Evolutionary conservation across 2,888 invertebrate genomes (phyloP).

Genomic region (Drosophila colorata): DNA sequence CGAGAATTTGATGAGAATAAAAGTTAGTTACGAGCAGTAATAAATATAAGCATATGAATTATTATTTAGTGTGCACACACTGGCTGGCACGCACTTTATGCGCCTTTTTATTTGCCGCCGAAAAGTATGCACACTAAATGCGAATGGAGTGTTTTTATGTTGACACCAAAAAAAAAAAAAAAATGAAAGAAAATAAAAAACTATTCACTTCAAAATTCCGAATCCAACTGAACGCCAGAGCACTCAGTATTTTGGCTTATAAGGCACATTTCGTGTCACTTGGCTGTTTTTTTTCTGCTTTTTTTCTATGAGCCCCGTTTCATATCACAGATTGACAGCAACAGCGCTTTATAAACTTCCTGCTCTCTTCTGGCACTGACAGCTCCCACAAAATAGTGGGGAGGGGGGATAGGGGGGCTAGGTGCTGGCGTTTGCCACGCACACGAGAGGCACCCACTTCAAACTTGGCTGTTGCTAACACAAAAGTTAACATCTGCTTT

Average conservation of each 20-base stretch:
- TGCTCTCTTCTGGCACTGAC: conserved; percentile 59
- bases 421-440: conserved; percentile 69
- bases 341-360: conserved; percentile 44
- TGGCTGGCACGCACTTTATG: conserved; percentile 45
- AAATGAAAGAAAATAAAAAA: conserved; percentile 19
- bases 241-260: conserved; percentile 67
- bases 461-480: conserved; percentile 78
- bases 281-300: conserved; percentile 39
- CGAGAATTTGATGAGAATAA: background rate
- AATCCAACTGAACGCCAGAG: conserved; percentile 69
- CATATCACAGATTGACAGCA: conserved; percentile 80
- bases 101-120: conserved; percentile 13
- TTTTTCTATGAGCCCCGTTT: conserved; percentile 21
- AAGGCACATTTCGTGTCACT: conserved; percentile 79
- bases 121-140: background rate
- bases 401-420: conserved; percentile 4
- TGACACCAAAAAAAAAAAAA: conserved; percentile 18
- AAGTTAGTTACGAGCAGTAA: background rate
- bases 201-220: conserved; percentile 75
- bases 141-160: conserved; percentile 9
- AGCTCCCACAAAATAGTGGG: conserved; percentile 18
- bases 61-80: conserved; percentile 11
- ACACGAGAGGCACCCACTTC: conserved; percentile 66
- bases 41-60: background rate
- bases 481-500: conserved; percentile 73